Evolutionary conservation across 2,113 vertebrate species (phyloP), one percentile per base, ranked within the genome.

Genomic region (Cynocephalus volans): DNA sequence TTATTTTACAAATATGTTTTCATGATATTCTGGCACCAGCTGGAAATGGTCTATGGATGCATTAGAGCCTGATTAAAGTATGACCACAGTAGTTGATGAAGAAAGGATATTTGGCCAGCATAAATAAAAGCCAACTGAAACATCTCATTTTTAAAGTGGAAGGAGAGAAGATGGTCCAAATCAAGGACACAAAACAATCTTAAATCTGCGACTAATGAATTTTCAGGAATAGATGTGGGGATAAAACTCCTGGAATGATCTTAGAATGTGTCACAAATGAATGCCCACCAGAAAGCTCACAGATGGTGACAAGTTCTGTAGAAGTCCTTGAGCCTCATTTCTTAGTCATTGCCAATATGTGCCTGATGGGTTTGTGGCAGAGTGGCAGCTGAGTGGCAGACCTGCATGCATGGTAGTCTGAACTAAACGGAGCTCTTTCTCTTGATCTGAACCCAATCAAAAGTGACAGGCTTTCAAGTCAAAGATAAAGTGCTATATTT

Each of bases 1-100:
- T 91, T 76, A 54, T 77, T 88, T 81, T 95, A 41, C 26, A 62
- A 54, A 69, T 79, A 26, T 48, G 72, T 56, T 54, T 86, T 89
- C 33, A 60, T 79, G 19, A 26, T 93, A 62, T 67, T 73, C 33
- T 82, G 18, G 8, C n/a, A 80, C 0, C 6, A 80, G 45, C 19
- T 81, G n/a, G 52, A 76, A 94, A 80, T 31, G 8, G 58, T n/a
- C 84, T 60, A 3, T 48, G 33, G 41, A 36, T 48, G 6, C 45
- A 52, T 67, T 56, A 69, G 24, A 91, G 7, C 8, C 58, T 14
- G 45, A 92, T 36, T 64, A 45, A 72, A 96, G 4, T 91, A 12
- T 69, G 62, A 65, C 8, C 21, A 50, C 14, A 11, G 19, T 10
- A 86, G n/a, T 56, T 65, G 50, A 24, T 28, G 3, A 93, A 56